Evolutionary conservation across 2,888 invertebrate genomes (phyloP).

Genomic region (Autographa pulchrina): DNA sequence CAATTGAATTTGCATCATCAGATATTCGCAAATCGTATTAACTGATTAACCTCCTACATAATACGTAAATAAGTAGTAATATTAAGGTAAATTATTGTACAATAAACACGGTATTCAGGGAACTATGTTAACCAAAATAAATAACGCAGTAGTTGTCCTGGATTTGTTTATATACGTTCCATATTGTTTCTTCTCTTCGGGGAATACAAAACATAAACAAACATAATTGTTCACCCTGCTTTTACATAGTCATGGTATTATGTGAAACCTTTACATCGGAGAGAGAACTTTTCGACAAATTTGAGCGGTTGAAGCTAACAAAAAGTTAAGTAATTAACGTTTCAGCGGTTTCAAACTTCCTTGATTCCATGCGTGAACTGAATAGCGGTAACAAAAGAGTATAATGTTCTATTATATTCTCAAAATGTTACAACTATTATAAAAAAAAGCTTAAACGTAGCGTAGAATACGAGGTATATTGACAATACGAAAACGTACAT

Average conservation of each 20-base stretch:
- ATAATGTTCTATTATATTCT: slow-evolving; percentile 36
- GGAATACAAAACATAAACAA: background rate
- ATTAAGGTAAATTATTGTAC: background rate
- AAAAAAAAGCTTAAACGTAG: slow-evolving; percentile 21
- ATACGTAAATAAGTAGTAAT: background rate
- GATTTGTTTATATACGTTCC: background rate
- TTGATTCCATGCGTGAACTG: slow-evolving; percentile 65
- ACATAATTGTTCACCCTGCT: slow-evolving; percentile 24
- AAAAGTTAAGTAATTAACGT: slow-evolving; percentile 79
- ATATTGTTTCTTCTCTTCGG: background rate
- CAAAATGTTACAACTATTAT: slow-evolving; percentile 22
- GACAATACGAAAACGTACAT: background rate
- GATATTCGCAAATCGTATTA: slow-evolving; percentile 29
- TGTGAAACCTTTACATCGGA: slow-evolving; percentile 57
- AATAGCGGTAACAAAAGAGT: slow-evolving; percentile 57
- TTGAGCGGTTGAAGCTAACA: slow-evolving; percentile 66
- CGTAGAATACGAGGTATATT: background rate
- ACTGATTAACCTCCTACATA: slow-evolving; percentile 28
- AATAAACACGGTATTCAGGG: background rate
- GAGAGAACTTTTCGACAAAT: slow-evolving; percentile 64
- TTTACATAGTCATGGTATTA: slow-evolving; percentile 34
- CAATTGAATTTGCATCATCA: slow-evolving; percentile 37
- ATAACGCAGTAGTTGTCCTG: background rate
- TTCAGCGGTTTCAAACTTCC: slow-evolving; percentile 68
- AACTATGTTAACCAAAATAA: background rate